Percentiles rank a stretch among this genome's conserved stretches.
Evolutionary conservation across 2,797 vertebrate species (phyloP).

Genomic region (Micropoecilia bifurca): DNA sequence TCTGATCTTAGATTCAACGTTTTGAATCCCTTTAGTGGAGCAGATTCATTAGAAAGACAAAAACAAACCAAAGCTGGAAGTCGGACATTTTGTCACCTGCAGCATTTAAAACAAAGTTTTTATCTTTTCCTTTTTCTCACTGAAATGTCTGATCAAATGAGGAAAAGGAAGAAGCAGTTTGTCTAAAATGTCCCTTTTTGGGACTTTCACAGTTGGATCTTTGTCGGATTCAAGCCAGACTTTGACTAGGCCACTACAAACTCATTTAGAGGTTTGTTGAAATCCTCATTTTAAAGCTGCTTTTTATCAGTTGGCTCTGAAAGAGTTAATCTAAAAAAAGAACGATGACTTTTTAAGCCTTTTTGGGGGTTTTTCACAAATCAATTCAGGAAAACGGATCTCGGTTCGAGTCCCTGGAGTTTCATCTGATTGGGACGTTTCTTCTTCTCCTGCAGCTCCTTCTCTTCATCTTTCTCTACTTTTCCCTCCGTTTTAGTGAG

Average conservation of each 20-base stretch:
- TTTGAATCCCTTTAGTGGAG: neutral
- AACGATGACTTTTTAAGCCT: neutral
- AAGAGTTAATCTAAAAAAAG: neutral
- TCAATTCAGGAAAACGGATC: neutral
- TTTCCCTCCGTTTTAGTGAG: neutral
- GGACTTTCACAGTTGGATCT: neutral
- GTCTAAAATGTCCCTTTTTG: neutral
- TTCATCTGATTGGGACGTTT: neutral
- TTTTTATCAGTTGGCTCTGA: neutral
- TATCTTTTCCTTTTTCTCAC: neutral
- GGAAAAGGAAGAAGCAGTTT: neutral
- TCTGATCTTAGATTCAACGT: neutral
- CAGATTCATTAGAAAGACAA: neutral
- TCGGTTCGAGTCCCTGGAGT: neutral
- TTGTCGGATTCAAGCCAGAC: neutral
- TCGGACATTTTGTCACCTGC: neutral
- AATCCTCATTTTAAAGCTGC: neutral
- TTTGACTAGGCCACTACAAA: neutral
- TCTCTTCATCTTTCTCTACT: slow-evolving; percentile 5
- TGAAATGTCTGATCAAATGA: neutral
- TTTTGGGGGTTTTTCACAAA: neutral
- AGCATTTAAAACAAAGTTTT: neutral
- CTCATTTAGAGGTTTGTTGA: neutral
- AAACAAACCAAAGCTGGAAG: neutral
- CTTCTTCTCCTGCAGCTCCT: slow-evolving; percentile 38